These are phyloP conservation scores for Ornithorhynchus anatinus DNA, from an alignment of 2,113 vertebrate genomes.

Conservation along the genomic window DNA sequence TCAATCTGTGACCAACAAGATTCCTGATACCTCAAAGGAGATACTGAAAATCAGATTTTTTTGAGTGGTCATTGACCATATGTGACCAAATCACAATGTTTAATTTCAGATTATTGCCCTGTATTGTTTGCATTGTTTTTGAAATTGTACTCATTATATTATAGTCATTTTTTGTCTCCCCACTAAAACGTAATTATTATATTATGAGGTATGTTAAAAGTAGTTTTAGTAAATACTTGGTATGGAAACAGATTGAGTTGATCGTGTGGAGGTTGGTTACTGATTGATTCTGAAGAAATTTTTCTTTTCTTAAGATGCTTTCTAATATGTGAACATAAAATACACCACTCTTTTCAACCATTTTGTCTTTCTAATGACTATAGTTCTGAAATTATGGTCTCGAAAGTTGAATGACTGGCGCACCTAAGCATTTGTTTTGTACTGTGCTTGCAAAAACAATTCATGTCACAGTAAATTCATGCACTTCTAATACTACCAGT, in stretches of 20 bases:
- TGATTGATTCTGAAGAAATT: neutral
- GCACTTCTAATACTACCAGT: neutral
- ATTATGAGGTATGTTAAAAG: neutral
- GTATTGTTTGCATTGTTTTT: no score
- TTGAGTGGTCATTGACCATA: no score
- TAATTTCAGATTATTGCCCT: no score
- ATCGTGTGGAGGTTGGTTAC: neutral
- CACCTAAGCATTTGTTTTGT: neutral
- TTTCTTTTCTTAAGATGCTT: neutral
- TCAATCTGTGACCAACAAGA: no score
- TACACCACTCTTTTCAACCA: neutral
- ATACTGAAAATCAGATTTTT: no score
- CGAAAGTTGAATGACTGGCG: constrained; percentile 3
- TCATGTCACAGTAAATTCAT: neutral
- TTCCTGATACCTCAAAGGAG: no score
- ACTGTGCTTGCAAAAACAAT: neutral
- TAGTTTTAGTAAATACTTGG: neutral
- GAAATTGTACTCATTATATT: no score
- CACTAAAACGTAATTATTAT: neutral
- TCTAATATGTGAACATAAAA: neutral
- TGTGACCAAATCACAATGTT: no score
- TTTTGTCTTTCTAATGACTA: neutral
- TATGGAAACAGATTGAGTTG: neutral
- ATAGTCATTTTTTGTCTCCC: no score
- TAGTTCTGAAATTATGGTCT: neutral